A percentile compares a stretch with the other conserved stretches of the same genome.
phyloP scores from a whole-genome alignment of 2,113 vertebrate species.

The Pithys albifrons region DNA sequence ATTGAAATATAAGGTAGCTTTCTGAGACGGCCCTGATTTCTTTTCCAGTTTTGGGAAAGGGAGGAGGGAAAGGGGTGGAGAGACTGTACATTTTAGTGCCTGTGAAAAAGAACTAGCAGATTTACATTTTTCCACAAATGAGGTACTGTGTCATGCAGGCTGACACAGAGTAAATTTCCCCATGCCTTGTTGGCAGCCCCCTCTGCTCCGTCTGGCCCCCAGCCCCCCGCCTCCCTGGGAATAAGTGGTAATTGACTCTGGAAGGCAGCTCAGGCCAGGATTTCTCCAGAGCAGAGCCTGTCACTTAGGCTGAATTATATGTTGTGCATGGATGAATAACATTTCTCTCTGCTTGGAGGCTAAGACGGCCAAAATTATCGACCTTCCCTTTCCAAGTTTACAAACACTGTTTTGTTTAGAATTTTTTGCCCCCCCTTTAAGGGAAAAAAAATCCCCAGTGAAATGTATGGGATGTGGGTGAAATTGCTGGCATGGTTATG shows the following conservation, averaged over 20 bases:
- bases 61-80: conserved; percentile 1
- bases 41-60: conserved; percentile 37
- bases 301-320: conserved; percentile 69
- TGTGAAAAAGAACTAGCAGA: conserved; percentile 60
- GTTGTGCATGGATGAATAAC: conserved; percentile 63
- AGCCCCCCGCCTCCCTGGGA: conserved; percentile 50
- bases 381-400: conserved; percentile 25
- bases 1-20: conserved; percentile 54
- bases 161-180: conserved; percentile 54
- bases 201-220: conserved; percentile 22
- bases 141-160: conserved; percentile 62
- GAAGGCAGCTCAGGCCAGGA: conserved; percentile 56
- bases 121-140: conserved; percentile 72
- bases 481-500: background rate
- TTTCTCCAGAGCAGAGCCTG: conserved; percentile 71
- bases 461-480: background rate
- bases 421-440: background rate
- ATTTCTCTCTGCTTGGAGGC: conserved; percentile 48
- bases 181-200: conserved; percentile 46
- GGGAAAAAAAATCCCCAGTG: background rate
- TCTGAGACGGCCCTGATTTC: conserved; percentile 31
- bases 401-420: conserved; percentile 44
- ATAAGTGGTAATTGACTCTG: conserved; percentile 66
- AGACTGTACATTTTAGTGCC: conserved; percentile 62
- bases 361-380: conserved; percentile 55